Base-by-base conservation (phyloP, 2,888 invertebrate genomes). In the Xanthostigma xanthostigma region DNA sequence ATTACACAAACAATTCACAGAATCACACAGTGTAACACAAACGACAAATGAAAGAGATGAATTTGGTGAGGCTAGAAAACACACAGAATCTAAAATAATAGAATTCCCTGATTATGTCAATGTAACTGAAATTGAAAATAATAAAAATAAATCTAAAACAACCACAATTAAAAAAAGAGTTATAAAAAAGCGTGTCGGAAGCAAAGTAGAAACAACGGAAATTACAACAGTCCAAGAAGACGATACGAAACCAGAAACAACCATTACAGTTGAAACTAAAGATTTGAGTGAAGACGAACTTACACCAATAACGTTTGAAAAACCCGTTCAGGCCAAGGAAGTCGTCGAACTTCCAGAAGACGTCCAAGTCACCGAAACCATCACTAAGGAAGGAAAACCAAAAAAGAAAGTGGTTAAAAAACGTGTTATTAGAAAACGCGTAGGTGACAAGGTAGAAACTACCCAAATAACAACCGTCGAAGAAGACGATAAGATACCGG, bases 391-490 rank as follows among this genome's bases (percentile, higher is more conserved):
- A 55, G 59, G 60, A 34, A 56, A 56, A 48, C 53, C 54, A 12
- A 58, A 58, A 45, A 57, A 57, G 42, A 53, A 55, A 33, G 54
- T 59, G 8, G 54, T 58, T 12, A 67, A 60, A 52, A 68, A 64
- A 49, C 59, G 60, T 36, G 60, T 62, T 2, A 62, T 61, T 10
- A 66, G 62, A 43, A 67, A 64, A 56, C 60, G 58, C 37, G 58
- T 56, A 4, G 60, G 59, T 35, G 61, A 58, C 6, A 59, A 62
- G 57, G 45, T 61, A 54, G 58, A 66, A 59, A 51, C 57, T 14
- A 57, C 58, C 27, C 67, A 68, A 60, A 70, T 73, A 54, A 65
- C 67, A 54, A 72, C 71, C 0, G 57, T 69, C 38, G 68, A 71
- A 53, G 70, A 70, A 60, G 70, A 70, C 49, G 68, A 68, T 41